phyloP scores from a whole-genome alignment of 2,113 vertebrate species.

The Oreochromis aureus region DNA sequence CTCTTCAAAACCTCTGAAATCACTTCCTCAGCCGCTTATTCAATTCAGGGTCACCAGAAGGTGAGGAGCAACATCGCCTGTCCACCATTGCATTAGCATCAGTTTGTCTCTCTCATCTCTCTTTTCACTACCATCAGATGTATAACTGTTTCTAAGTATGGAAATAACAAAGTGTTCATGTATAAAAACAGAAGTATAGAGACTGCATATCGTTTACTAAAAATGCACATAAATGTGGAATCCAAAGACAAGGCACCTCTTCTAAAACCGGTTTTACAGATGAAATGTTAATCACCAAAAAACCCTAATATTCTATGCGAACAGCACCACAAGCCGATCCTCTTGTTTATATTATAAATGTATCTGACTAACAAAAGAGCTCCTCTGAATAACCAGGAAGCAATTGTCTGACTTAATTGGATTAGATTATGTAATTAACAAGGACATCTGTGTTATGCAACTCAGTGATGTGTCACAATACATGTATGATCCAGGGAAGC shows the following conservation, averaged over 20 bases:
- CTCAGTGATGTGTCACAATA: not conserved
- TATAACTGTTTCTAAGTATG: not conserved
- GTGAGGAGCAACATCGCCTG: not conserved
- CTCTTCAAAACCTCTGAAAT: not conserved
- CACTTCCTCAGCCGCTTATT: not conserved
- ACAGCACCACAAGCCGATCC: not conserved
- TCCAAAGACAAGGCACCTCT: not conserved
- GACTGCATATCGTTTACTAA: not conserved
- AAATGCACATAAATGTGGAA: not conserved
- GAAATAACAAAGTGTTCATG: not conserved
- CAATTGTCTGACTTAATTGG: not conserved
- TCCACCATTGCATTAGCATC: not conserved
- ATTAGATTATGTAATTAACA: conserved; percentile 38
- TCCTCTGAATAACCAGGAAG: not conserved
- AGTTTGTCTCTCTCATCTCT: not conserved
- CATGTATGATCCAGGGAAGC: not conserved
- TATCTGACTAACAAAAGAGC: not conserved
- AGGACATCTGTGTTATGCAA: conserved; percentile 25
- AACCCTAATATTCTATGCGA: not conserved
- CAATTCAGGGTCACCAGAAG: not conserved
- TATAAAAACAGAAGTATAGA: not conserved
- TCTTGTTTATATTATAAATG: not conserved
- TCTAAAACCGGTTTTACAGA: not conserved
- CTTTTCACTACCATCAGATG: not conserved
- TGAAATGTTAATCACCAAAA: not conserved